These are phyloP conservation scores for Apeltes quadracus DNA, from an alignment of 2,113 vertebrate species.

Conservation along the genomic window DNA sequence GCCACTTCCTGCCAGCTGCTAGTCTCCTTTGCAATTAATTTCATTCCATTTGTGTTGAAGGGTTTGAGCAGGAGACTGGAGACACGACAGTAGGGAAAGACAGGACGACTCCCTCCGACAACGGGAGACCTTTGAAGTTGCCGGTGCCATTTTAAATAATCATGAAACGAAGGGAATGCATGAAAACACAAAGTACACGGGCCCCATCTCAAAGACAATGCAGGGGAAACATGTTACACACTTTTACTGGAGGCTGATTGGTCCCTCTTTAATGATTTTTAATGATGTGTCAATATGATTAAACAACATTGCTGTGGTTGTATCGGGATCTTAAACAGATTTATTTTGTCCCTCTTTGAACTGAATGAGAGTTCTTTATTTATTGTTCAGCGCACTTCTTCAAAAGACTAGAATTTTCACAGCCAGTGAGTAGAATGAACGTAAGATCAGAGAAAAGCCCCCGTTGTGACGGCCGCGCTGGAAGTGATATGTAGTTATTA, in stretches of 20 bases:
- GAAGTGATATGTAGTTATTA: not conserved
- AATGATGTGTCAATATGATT: slow-evolving; percentile 33
- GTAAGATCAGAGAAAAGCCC: slow-evolving; percentile 1
- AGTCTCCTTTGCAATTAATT: slow-evolving; percentile 67
- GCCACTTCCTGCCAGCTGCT: slow-evolving; percentile 59
- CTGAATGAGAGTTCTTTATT: slow-evolving; percentile 9
- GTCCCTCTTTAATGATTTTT: slow-evolving; percentile 27
- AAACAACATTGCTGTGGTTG: slow-evolving; percentile 18
- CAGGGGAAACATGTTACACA: slow-evolving; percentile 1
- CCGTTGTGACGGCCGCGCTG: slow-evolving; percentile 22
- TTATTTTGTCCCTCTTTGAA: slow-evolving; percentile 16
- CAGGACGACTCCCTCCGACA: slow-evolving; percentile 52
- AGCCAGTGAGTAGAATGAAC: slow-evolving; percentile 27
- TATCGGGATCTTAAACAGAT: slow-evolving; percentile 5
- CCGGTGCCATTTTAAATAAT: slow-evolving; percentile 71
- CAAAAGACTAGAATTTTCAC: not conserved
- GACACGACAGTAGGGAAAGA: slow-evolving; percentile 55
- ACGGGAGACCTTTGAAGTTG: slow-evolving; percentile 71
- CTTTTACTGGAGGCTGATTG: slow-evolving; percentile 12
- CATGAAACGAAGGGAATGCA: slow-evolving; percentile 60
- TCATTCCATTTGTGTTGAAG: slow-evolving; percentile 69
- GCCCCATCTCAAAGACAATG: slow-evolving; percentile 51
- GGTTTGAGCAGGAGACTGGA: slow-evolving; percentile 55
- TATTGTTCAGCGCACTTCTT: not conserved
- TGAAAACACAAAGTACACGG: slow-evolving; percentile 32